Evolutionary conservation across 2,113 vertebrate genomes (phyloP).

Genomic region (Syngnathus floridae): DNA sequence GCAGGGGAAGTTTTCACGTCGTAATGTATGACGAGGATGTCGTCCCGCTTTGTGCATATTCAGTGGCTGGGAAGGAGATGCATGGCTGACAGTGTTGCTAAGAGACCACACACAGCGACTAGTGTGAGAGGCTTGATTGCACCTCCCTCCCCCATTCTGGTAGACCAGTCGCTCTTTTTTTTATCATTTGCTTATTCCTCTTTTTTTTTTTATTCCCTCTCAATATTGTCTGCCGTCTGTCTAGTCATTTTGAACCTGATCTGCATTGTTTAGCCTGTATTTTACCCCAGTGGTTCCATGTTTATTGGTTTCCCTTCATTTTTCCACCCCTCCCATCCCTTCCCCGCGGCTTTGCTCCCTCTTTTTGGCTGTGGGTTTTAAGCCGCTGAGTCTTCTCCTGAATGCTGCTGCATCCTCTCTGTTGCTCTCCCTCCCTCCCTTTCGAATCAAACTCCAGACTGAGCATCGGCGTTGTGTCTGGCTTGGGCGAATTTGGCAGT

Average conservation of each 20-base stretch:
- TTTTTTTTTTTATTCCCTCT: conserved; percentile 11
- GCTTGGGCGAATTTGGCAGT: neutral
- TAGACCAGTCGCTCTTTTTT: conserved; percentile 45
- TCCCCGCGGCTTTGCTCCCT: conserved; percentile 27
- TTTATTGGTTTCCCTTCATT: conserved; percentile 35
- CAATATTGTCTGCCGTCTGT: conserved; percentile 12
- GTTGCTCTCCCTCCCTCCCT: conserved; percentile 10
- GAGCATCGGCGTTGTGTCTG: conserved; percentile 23
- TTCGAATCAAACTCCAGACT: conserved; percentile 17
- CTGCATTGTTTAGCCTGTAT: conserved; percentile 31
- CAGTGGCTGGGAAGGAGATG: conserved; percentile 59
- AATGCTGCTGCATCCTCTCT: conserved; percentile 16
- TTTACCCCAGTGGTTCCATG: conserved; percentile 18
- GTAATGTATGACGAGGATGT: conserved; percentile 39
- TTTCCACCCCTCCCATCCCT: conserved; percentile 35
- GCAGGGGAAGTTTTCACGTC: conserved; percentile 17
- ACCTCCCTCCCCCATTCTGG: conserved; percentile 66
- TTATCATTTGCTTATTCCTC: conserved; percentile 44
- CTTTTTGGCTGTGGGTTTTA: conserved; percentile 29
- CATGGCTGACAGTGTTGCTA: conserved; percentile 74
- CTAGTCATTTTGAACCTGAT: conserved; percentile 23
- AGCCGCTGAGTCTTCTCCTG: conserved; percentile 37
- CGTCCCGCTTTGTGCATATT: conserved; percentile 63
- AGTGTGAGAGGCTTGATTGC: conserved; percentile 69
- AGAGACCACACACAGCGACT: conserved; percentile 75